These are phyloP conservation scores for Graptemys geographica DNA, from an alignment of 2,797 vertebrate species.

Conservation along the genomic window DNA sequence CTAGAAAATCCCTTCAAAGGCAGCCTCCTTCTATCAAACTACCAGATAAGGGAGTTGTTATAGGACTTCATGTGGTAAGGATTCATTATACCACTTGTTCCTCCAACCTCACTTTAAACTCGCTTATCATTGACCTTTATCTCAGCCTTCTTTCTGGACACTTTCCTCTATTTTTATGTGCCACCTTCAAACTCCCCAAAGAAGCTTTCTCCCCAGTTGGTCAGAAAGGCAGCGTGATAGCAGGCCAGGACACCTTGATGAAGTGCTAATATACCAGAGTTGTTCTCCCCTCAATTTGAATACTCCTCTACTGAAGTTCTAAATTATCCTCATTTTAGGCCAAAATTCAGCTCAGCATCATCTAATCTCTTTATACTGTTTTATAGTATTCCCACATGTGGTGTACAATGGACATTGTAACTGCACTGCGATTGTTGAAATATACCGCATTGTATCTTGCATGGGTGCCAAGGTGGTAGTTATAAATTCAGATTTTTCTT, in stretches of 20 bases:
- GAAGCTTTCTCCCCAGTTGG: not conserved
- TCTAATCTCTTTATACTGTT: not conserved
- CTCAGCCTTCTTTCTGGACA: not conserved
- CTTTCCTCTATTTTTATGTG: not conserved
- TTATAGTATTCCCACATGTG: not conserved
- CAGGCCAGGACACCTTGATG: not conserved
- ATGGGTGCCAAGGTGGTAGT: not conserved
- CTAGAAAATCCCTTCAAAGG: not conserved
- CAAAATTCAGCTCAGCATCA: not conserved
- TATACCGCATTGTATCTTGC: not conserved
- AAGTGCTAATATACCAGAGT: not conserved
- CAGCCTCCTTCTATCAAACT: not conserved
- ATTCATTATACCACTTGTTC: not conserved
- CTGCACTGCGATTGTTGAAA: not conserved
- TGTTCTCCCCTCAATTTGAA: not conserved
- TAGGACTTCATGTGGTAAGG: not conserved
- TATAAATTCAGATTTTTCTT: not conserved
- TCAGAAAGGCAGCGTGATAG: not conserved
- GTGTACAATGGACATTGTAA: not conserved
- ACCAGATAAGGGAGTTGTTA: accelerated
- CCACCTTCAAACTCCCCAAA: not conserved
- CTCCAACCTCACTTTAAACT: no score
- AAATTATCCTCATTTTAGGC: not conserved
- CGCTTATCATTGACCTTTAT: no score
- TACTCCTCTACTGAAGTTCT: not conserved